These are phyloP conservation scores for Cebidichthys violaceus DNA, from an alignment of 2,113 vertebrate species.

Conservation along the genomic window DNA sequence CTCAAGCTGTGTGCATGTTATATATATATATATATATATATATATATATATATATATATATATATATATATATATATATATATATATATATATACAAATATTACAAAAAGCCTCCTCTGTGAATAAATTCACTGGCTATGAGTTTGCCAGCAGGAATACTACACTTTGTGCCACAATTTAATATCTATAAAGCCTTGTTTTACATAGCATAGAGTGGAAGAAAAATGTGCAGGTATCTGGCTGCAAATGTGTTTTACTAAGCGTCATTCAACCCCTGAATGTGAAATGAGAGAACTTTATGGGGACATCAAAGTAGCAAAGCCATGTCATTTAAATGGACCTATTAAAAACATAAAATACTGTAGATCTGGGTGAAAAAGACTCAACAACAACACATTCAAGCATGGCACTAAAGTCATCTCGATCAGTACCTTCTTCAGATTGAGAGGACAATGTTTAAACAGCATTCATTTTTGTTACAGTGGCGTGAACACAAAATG, in stretches of 20 bases:
- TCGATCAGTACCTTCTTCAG: slow-evolving; percentile 46
- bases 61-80: too few species aligned
- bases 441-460: slow-evolving; percentile 35
- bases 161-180: neutral
- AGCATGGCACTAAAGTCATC: neutral
- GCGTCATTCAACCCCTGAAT: slow-evolving; percentile 42
- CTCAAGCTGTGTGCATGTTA: slow-evolving; percentile 34
- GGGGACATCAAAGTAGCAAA: slow-evolving; percentile 42
- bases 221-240: slow-evolving; percentile 16
- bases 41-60: too few species aligned
- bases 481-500: slow-evolving; percentile 34
- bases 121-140: neutral
- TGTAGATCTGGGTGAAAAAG: slow-evolving; percentile 24
- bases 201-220: slow-evolving; percentile 3
- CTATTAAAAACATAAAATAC: neutral
- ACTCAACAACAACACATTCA: too few species aligned
- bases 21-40: too few species aligned
- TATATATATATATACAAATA: neutral
- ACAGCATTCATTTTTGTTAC: slow-evolving; percentile 62
- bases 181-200: slow-evolving; percentile 38
- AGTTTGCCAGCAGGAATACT: slow-evolving; percentile 14
- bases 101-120: neutral
- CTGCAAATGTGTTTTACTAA: slow-evolving; percentile 35
- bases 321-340: slow-evolving; percentile 25
- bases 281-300: slow-evolving; percentile 16